Base-by-base conservation (phyloP, 1,140 invertebrate genomes). In the Globodera ellingtonae region DNA sequence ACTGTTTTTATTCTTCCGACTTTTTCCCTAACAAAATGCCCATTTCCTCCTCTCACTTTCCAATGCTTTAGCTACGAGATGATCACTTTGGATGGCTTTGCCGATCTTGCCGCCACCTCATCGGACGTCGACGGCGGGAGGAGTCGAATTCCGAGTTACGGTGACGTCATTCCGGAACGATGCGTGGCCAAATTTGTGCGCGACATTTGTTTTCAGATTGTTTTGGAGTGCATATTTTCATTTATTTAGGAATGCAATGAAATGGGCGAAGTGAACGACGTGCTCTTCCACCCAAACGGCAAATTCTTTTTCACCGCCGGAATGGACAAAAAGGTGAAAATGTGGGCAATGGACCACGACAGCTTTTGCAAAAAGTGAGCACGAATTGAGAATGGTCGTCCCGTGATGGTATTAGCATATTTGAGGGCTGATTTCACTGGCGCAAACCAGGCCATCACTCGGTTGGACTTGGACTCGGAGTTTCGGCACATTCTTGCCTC, bases 181-280 rank as follows among this genome's bases (percentile, higher is more conserved):
- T 84, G 83, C 66, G 56, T 35, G 52, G 70, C 74, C 24, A 85
- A 85, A 86, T 82, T 81, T 62, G 83, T 84, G 69, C 21, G 35
- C 47, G 10, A 0, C 72, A 44, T 35, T 18, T 59, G 24, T 82
- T 52, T 72, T 9, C 10, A 13, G 13, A 1, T 59, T 44, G n/a
- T 24, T 35, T 13, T 69, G 10, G n/a, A 50, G n/a, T 0, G 65
- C 47, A 47, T 21, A 15, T 52, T 80, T 72, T 74, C 21, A 21
- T 71, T 80, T 18, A 78, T 24, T 84, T 24, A 84, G 83, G 83
- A 84, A 46, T 85, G 84, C 81, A 76, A 84, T 67, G 83, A 86
- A 69, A 75, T 74, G 59, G 83, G 83, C 13, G 83, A 84, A n/a
- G 83, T 84, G 67, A 84, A 85, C 52, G 83, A 84, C 44, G 71